A percentile compares a stretch with the other conserved stretches of the same genome.
These are phyloP conservation scores for Cactoblastis cactorum DNA, from an alignment of 2,888 invertebrate species.

Conservation along the genomic window DNA sequence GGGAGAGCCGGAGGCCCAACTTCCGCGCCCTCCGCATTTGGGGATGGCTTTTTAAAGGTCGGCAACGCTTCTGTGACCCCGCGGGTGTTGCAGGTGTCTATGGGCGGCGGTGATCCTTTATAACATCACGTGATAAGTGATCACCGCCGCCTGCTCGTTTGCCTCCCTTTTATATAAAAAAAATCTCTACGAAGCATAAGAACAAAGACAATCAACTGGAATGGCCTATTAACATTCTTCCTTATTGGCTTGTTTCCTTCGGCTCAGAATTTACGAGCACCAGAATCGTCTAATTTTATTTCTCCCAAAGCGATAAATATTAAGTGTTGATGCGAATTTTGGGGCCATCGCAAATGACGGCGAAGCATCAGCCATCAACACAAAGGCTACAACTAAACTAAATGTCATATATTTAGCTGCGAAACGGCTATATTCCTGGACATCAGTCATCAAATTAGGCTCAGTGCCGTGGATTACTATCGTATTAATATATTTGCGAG, in stretches of 20 bases:
- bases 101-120: too few species aligned
- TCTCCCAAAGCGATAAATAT: background rate
- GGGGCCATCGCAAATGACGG: background rate
- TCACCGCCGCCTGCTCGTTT: too few species aligned
- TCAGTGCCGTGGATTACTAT: background rate
- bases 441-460: constrained; percentile 7
- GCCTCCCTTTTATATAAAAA: too few species aligned
- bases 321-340: background rate
- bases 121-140: too few species aligned
- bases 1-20: too few species aligned
- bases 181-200: too few species aligned
- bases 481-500: constrained; percentile 3
- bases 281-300: background rate
- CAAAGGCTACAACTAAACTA: background rate
- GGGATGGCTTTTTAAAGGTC: too few species aligned
- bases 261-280: background rate
- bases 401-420: constrained; percentile 3
- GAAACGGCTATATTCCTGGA: background rate
- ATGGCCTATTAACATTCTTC: background rate
- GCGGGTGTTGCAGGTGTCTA: too few species aligned
- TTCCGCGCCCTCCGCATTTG: too few species aligned
- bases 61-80: too few species aligned
- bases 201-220: too few species aligned
- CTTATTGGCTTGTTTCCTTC: background rate
- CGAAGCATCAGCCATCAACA: background rate